These are phyloP conservation scores for Eudyptes chrysolophus DNA, from an alignment of 2,113 vertebrate species.

Conservation along the genomic window DNA sequence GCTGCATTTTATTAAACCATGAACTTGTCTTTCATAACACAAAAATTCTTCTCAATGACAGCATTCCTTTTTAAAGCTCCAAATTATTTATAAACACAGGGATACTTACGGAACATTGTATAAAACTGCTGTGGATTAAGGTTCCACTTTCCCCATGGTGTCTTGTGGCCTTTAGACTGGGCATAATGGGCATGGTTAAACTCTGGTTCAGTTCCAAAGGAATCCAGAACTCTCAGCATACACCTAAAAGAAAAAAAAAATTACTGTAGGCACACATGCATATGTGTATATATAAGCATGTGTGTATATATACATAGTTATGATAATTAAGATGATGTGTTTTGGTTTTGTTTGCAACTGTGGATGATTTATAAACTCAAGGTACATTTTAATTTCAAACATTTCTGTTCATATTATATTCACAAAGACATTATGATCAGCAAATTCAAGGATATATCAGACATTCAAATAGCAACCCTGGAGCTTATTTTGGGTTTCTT, in stretches of 20 bases:
- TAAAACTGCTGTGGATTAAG: conserved; percentile 99
- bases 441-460: neutral
- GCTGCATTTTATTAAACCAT: neutral
- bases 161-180: conserved; percentile 98
- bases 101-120: conserved; percentile 98
- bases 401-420: neutral
- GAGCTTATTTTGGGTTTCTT: neutral
- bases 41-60: neutral
- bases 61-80: neutral
- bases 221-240: conserved; percentile 96
- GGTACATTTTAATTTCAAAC: neutral
- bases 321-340: neutral
- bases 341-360: neutral
- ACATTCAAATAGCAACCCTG: neutral
- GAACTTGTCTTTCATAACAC: neutral
- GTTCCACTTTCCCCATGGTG: conserved; percentile 99
- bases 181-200: conserved; percentile 98
- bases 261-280: neutral
- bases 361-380: neutral
- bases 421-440: neutral
- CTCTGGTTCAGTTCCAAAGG: conserved; percentile 97
- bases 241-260: conserved; percentile 78
- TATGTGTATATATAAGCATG: neutral
- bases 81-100: neutral
- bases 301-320: neutral